Evolutionary conservation across 2,797 vertebrate genomes (phyloP).

Genomic region (Morus bassanus): DNA sequence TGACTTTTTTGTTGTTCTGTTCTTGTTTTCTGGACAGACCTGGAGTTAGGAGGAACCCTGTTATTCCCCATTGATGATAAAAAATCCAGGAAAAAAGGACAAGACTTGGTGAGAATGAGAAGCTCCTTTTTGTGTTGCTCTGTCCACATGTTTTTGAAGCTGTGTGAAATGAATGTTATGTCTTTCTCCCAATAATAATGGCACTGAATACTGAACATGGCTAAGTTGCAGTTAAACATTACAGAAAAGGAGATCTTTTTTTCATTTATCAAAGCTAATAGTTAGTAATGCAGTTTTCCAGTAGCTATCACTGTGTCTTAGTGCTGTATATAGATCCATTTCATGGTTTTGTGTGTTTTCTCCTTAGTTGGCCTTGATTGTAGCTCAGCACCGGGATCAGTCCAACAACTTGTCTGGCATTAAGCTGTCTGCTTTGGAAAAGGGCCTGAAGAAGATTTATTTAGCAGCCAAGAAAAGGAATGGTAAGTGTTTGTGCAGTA

Average conservation of each 20-base stretch:
- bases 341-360: neutral
- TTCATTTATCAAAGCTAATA: neutral
- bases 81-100: constrained; percentile 82
- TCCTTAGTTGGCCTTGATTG: constrained; percentile 86
- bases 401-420: constrained; percentile 88
- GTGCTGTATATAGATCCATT: neutral
- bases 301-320: neutral
- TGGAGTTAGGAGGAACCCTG: constrained; percentile 86
- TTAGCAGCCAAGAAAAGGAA: constrained; percentile 81
- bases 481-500: constrained; percentile 71
- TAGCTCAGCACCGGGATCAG: constrained; percentile 87
- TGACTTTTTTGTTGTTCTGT: neutral
- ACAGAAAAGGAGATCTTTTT: neutral
- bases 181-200: neutral
- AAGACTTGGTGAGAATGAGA: constrained; percentile 82
- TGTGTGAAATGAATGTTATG: neutral
- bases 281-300: neutral
- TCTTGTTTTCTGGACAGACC: constrained; percentile 76
- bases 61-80: constrained; percentile 91
- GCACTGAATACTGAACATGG: neutral
- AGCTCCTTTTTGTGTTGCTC: neutral
- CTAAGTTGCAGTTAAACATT: neutral
- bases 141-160: neutral
- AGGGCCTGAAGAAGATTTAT: constrained; percentile 87
- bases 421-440: constrained; percentile 84